Percentiles rank a stretch among this genome's conserved stretches.
These are phyloP conservation scores for Drosophila auraria DNA, from an alignment of 1,140 invertebrate genomes.

Conservation along the genomic window DNA sequence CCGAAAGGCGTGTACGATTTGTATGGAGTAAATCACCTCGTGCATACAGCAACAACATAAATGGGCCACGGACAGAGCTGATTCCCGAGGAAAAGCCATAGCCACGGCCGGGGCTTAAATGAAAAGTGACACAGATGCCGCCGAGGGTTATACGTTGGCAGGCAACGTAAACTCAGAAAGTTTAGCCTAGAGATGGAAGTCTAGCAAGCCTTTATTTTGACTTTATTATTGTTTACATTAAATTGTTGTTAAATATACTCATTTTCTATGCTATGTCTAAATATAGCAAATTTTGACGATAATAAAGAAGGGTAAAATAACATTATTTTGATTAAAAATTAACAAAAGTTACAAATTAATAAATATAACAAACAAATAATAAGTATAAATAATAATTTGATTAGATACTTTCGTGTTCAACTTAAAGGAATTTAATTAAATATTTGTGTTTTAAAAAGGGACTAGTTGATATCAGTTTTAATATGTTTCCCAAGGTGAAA, in stretches of 20 bases:
- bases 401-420: too few species aligned
- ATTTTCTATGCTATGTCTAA: too few species aligned
- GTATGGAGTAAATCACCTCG: constrained; percentile 53
- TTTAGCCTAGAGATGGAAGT: background rate
- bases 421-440: too few species aligned
- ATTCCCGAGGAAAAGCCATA: constrained; percentile 16
- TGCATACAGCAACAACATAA: constrained; percentile 26
- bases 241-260: background rate
- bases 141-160: constrained; percentile 19
- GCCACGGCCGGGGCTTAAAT: constrained; percentile 33
- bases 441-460: background rate
- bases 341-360: too few species aligned
- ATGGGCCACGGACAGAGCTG: constrained; percentile 31
- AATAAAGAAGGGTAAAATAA: background rate
- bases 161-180: constrained; percentile 2
- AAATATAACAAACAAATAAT: too few species aligned
- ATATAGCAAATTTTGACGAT: too few species aligned
- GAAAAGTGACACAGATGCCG: constrained; percentile 51
- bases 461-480: too few species aligned
- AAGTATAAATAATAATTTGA: too few species aligned
- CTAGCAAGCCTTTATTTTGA: background rate
- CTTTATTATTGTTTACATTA: background rate
- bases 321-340: too few species aligned
- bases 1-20: constrained; percentile 38
- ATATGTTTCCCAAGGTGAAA: too few species aligned